A percentile compares a stretch with the other conserved stretches of the same genome.
These are phyloP conservation scores for Mungos mungo DNA, from an alignment of 2,113 vertebrate genomes.

Conservation along the genomic window DNA sequence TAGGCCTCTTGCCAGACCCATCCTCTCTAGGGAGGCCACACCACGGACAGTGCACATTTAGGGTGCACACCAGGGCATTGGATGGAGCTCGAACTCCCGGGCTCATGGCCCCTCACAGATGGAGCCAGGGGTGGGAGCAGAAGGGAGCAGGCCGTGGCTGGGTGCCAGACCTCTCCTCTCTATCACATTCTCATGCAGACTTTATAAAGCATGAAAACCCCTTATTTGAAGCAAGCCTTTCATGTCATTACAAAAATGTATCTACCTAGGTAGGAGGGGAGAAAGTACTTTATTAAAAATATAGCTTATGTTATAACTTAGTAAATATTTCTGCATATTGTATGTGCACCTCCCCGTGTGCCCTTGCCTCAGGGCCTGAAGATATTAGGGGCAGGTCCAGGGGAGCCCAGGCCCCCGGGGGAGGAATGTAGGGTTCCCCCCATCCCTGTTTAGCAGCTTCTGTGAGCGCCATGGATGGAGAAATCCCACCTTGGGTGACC, in stretches of 20 bases:
- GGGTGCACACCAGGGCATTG: not conserved
- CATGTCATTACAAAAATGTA: not conserved
- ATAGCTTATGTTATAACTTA: not conserved
- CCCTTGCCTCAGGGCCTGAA: not conserved
- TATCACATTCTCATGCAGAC: not conserved
- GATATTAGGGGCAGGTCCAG: no score
- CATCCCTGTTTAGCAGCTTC: not conserved
- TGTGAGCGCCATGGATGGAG: not conserved
- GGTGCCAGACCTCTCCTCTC: not conserved
- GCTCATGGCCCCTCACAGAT: not conserved
- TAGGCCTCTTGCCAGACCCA: not conserved
- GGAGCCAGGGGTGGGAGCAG: not conserved
- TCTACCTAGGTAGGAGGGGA: not conserved
- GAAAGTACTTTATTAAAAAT: not conserved
- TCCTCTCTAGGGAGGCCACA: not conserved
- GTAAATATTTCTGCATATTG: not conserved
- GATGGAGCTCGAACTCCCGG: not conserved
- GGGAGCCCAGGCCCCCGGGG: no score
- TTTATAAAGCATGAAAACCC: not conserved
- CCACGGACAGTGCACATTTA: accelerated
- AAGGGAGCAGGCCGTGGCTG: not conserved
- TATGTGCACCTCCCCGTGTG: not conserved
- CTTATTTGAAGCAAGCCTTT: not conserved
- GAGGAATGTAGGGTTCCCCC: no score
- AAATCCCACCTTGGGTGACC: not conserved